Percentiles rank a stretch among this genome's conserved stretches.
Evolutionary conservation across 2,113 vertebrate genomes (phyloP).

Genomic region (Apistogramma diplotaenia): DNA sequence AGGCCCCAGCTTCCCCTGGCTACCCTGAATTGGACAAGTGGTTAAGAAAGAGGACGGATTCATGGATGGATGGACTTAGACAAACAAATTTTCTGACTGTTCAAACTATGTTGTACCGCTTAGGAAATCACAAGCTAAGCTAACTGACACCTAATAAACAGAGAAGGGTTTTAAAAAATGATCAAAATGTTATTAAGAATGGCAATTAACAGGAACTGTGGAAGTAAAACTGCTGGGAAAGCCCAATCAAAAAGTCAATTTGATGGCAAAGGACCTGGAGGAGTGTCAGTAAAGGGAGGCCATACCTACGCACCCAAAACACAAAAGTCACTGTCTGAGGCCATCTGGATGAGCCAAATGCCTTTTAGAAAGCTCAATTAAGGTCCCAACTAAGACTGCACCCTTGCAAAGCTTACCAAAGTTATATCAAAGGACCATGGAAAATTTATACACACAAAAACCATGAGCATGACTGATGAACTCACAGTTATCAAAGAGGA

Average conservation of each 20-base stretch:
- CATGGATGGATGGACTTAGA: background rate
- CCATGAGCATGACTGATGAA: background rate
- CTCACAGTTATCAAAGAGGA: background rate
- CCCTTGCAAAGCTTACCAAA: background rate
- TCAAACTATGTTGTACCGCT: background rate
- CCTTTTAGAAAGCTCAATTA: background rate
- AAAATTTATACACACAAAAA: background rate
- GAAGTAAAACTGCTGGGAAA: background rate
- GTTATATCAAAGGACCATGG: background rate
- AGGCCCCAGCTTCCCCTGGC: background rate
- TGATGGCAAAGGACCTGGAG: background rate
- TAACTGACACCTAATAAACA: background rate
- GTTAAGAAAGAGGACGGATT: background rate
- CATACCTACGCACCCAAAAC: background rate
- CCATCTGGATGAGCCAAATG: background rate
- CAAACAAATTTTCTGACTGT: background rate
- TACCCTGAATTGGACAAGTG: background rate
- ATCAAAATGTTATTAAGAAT: background rate
- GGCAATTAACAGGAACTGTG: background rate
- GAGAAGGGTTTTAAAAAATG: too few relatives aligned
- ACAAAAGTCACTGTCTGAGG: background rate
- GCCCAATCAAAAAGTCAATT: background rate
- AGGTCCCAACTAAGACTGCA: background rate
- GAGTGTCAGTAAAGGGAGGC: background rate
- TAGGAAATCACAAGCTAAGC: background rate